Evolutionary conservation across 2,888 invertebrate genomes (phyloP).

Genomic region (Galerucella pusilla): DNA sequence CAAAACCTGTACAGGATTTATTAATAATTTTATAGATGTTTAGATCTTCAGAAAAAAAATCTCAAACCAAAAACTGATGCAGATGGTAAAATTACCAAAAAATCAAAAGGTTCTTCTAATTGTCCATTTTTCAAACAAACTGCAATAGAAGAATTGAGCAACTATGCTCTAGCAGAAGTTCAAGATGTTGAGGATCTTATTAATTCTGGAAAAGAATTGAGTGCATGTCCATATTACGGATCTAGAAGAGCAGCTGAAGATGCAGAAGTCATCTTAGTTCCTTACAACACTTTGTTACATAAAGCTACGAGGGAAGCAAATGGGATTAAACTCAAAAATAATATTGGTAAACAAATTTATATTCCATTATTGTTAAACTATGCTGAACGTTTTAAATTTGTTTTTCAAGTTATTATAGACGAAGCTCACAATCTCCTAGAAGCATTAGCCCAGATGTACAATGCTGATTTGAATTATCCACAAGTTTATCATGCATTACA

Average conservation of each 20-base stretch:
- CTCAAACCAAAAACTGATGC: constrained; percentile 70
- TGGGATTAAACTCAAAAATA: constrained; percentile 74
- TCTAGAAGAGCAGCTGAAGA: constrained; percentile 83
- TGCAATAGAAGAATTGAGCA: constrained; percentile 73
- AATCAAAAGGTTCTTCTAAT: constrained; percentile 69
- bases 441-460: constrained; percentile 88
- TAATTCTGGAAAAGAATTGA: constrained; percentile 72
- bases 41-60: constrained; percentile 81
- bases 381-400: background rate
- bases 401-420: constrained; percentile 79
- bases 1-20: constrained; percentile 9
- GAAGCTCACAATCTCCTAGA: constrained; percentile 97
- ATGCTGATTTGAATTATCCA: constrained; percentile 75
- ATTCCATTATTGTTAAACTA: constrained; percentile 59
- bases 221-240: constrained; percentile 95
- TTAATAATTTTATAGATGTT: constrained; percentile 68
- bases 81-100: constrained; percentile 74
- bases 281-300: constrained; percentile 85
- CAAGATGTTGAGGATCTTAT: constrained; percentile 91
- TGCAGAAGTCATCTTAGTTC: constrained; percentile 84
- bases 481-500: constrained; percentile 75
- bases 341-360: constrained; percentile 56
- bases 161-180: constrained; percentile 75
- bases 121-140: constrained; percentile 78
- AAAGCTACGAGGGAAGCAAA: constrained; percentile 79